Conservation (phyloP, 2,888 invertebrate genomes). For the Lottia gigantea region DNA sequence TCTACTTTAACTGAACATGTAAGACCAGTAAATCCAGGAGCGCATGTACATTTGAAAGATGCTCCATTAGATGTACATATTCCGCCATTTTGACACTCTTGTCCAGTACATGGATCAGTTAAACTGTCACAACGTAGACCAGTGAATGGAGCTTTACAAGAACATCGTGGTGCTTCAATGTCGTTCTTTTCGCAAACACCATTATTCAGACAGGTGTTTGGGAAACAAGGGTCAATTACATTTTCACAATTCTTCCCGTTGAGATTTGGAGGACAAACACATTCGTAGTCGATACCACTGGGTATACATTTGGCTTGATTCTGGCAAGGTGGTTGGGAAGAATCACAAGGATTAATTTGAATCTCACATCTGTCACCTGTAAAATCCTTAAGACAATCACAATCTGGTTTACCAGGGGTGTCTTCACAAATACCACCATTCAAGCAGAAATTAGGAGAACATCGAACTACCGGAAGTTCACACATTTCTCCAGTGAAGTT, state of each 20-base stretch:
- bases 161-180: not conserved
- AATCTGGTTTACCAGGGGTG: not conserved
- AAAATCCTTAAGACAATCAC: slow-evolving; percentile 14
- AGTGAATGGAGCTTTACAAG: not conserved
- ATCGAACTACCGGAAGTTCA: not conserved
- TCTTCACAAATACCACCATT: not conserved
- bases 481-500: not conserved
- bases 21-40: not conserved
- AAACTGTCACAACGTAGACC: not conserved
- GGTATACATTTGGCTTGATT: slow-evolving; percentile 11
- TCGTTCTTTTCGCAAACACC: not conserved
- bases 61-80: not conserved
- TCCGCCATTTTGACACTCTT: not conserved
- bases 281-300: not conserved
- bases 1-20: not conserved
- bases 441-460: not conserved
- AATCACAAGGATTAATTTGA: not conserved
- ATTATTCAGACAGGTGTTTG: not conserved
- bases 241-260: not conserved
- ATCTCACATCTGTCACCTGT: slow-evolving; percentile 16
- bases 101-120: not conserved
- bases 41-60: not conserved
- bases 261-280: not conserved
- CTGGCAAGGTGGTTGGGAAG: slow-evolving; percentile 18
- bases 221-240: not conserved